Percentiles rank a stretch among this genome's conserved stretches.
These are phyloP conservation scores for Euspilapteryx auroguttella DNA, from an alignment of 2,888 invertebrate species.

Conservation along the genomic window DNA sequence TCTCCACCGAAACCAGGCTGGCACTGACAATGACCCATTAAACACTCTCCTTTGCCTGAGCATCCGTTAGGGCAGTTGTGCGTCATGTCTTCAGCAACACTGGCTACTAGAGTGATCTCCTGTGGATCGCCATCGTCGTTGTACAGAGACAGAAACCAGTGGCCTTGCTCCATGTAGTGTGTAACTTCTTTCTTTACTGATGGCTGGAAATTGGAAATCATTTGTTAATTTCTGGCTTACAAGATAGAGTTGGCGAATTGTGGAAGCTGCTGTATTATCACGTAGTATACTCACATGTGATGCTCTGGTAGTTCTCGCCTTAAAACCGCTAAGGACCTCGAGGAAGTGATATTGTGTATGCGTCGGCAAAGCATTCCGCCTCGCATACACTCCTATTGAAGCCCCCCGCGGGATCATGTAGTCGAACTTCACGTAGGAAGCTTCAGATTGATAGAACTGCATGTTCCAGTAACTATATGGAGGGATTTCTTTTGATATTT, in stretches of 20 bases:
- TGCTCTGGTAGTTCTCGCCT: constrained; percentile 79
- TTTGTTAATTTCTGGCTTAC: neutral
- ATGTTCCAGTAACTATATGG: constrained; percentile 97
- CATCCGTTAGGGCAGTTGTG: constrained; percentile 96
- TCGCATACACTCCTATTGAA: constrained; percentile 92
- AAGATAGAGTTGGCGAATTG: neutral
- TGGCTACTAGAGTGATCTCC: constrained; percentile 82
- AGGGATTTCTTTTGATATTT: constrained; percentile 85
- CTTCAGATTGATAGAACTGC: constrained; percentile 94
- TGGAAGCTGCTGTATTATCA: neutral
- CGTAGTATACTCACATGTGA: constrained; percentile 76
- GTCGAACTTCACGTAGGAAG: constrained; percentile 92
- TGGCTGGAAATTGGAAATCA: constrained; percentile 68
- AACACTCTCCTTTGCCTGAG: constrained; percentile 94
- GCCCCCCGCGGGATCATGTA: constrained; percentile 90
- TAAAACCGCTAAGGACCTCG: constrained; percentile 89
- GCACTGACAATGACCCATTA: constrained; percentile 93
- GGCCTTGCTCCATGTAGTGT: constrained; percentile 94
- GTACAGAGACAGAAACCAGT: constrained; percentile 94
- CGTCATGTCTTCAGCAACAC: constrained; percentile 88
- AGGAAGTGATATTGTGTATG: constrained; percentile 96
- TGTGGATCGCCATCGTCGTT: constrained; percentile 94
- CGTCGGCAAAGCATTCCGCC: constrained; percentile 91
- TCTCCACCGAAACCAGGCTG: constrained; percentile 95
- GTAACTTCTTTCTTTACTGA: constrained; percentile 90